phyloP scores from a whole-genome alignment of 2,113 vertebrate genomes.

The Willisornis vidua region DNA sequence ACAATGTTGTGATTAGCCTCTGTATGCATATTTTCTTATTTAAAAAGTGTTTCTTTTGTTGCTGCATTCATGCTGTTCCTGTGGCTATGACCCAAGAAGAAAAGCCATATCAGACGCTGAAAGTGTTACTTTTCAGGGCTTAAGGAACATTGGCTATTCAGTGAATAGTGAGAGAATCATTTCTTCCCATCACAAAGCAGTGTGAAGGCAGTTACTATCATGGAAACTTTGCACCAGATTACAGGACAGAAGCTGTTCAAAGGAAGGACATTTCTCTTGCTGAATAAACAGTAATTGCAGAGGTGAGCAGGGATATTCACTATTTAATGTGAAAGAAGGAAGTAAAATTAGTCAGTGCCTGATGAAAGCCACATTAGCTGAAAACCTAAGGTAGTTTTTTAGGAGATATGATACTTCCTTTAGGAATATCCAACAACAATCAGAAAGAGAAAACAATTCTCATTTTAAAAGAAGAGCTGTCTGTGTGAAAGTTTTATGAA shows the following conservation, averaged over 20 bases:
- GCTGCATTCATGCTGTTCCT: background rate
- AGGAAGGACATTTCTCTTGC: background rate
- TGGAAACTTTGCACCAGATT: fast-evolving
- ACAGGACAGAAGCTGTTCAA: background rate
- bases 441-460: background rate
- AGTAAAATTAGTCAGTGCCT: background rate
- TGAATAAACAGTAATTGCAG: background rate
- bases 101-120: background rate
- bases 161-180: background rate
- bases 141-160: background rate
- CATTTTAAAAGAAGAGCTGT: background rate
- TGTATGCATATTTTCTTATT: background rate
- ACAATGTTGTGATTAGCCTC: background rate
- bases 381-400: background rate
- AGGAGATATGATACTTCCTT: background rate
- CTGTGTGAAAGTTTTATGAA: background rate
- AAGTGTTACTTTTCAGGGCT: background rate
- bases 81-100: background rate
- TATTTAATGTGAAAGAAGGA: background rate
- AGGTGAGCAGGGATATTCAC: background rate
- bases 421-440: background rate
- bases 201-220: background rate
- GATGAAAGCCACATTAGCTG: background rate
- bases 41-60: background rate
- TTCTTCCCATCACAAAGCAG: background rate